Base-by-base conservation (phyloP, 2,797 vertebrate genomes). In the Spinibarbus caldwelli region DNA sequence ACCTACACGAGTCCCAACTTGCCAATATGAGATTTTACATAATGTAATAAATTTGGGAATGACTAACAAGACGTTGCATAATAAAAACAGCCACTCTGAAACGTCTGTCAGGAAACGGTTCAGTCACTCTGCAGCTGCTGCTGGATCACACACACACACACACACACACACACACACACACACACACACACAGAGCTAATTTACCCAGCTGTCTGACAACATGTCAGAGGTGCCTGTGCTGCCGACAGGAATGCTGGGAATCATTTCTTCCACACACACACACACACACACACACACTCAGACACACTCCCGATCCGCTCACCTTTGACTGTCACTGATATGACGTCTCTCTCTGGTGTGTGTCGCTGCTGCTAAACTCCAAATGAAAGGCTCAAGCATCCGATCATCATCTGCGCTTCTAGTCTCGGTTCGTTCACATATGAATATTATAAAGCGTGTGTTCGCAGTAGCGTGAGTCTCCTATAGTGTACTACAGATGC, bases 211-310 rank as follows among this genome's bases (percentile, higher is more conserved):
- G 54, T 52, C 21, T 82, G 83, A 45, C 72, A 78, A 34, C 52
- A 78, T 80, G 73, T 82, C 79, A 87, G 43, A 72, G 73, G 15
- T 36, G 34, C 36, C 73, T 29, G 49, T 52, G 45, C 36, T 23
- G 41, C 68, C 31, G 47, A 84, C 79, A 70, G 86, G 41, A 81
- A 84, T 76, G 49, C 38, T 87, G 78, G 68, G 43, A 83, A 83
- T 45, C 34, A 47, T 73, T 71, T 72, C 21, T 49, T 8, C 66
- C 75, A 12, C 57, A 29, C 78, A 62, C 73, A 12, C 38, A 14
- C 68, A 19, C 57, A 43, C 41, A 43, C 41, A 43, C 29, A 34
- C 11, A 62, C 73, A 12, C 38, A 14, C 68, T 12, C 57, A 43
- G 9, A 43, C 41, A 43, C 29, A 34, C 11, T 64, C 81, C 52